These are phyloP conservation scores for Apocrypta bakeri DNA, from an alignment of 1,140 invertebrate genomes.

Conservation along the genomic window DNA sequence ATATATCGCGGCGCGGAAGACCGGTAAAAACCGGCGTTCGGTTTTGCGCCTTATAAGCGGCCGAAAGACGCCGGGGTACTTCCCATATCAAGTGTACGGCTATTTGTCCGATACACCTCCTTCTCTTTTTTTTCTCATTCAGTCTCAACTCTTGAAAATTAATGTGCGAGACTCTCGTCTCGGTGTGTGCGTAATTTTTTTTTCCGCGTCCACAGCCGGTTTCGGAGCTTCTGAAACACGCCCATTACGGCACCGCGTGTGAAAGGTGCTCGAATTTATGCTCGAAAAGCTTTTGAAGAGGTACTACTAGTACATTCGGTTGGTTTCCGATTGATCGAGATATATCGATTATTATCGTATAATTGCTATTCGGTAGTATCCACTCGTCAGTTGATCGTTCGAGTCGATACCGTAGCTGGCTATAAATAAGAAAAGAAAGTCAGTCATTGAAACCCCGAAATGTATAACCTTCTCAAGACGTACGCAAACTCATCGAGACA, in stretches of 20 bases:
- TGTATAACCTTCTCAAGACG: background rate
- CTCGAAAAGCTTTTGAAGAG: background rate
- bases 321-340: background rate
- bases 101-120: constrained; percentile 8
- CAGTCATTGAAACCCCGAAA: background rate
- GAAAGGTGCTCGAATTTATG: background rate
- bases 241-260: background rate
- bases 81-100: constrained; percentile 25
- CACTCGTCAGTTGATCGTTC: too few species aligned
- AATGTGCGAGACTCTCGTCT: constrained; percentile 5
- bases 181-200: constrained; percentile 11
- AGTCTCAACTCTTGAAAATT: constrained; percentile 32
- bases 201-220: background rate
- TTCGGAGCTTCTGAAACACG: constrained; percentile 11
- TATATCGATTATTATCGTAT: background rate
- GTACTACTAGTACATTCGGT: background rate
- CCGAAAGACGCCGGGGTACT: background rate
- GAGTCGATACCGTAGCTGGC: too few species aligned
- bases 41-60: background rate
- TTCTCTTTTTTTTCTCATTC: background rate
- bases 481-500: background rate
- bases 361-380: background rate
- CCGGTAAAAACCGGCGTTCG: constrained; percentile 5
- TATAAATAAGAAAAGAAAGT: background rate
- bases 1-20: background rate